Conservation (phyloP, 2,113 vertebrate species). For the Ammodytes dubius region DNA sequence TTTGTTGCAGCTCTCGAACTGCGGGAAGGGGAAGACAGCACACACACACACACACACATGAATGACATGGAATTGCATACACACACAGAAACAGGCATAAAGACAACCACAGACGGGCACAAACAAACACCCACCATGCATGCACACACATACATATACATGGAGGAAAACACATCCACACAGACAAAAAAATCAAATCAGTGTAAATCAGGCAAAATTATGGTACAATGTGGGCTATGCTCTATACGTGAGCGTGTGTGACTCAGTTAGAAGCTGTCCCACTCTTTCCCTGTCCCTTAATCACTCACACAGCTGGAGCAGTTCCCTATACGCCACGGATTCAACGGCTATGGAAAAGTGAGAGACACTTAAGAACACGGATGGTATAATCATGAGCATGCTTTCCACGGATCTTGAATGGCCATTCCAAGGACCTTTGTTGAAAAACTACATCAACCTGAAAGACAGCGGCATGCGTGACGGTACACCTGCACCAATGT, state of each 20-base stretch:
- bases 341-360: constrained; percentile 36
- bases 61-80: constrained; percentile 13
- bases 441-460: constrained; percentile 38
- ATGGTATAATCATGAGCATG: constrained; percentile 24
- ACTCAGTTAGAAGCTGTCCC: constrained; percentile 57
- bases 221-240: constrained; percentile 46
- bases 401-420: constrained; percentile 57
- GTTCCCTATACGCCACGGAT: constrained; percentile 21
- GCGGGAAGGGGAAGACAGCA: constrained; percentile 60
- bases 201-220: constrained; percentile 18
- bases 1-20: constrained; percentile 99
- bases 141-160: not conserved
- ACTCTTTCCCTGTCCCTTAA: constrained; percentile 39
- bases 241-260: constrained; percentile 39
- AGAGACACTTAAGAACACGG: constrained; percentile 46
- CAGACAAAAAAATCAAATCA: constrained; percentile 46
- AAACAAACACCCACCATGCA: constrained; percentile 49
- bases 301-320: constrained; percentile 43
- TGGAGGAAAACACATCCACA: not conserved
- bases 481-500: constrained; percentile 48
- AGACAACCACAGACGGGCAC: constrained; percentile 21
- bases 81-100: constrained; percentile 13
- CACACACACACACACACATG: constrained; percentile 5
- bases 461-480: constrained; percentile 31
- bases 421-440: constrained; percentile 38